Evolutionary conservation across 2,113 vertebrate genomes (phyloP), one percentile per base, ranked within the genome.

Genomic region (Actinemys pallida): DNA sequence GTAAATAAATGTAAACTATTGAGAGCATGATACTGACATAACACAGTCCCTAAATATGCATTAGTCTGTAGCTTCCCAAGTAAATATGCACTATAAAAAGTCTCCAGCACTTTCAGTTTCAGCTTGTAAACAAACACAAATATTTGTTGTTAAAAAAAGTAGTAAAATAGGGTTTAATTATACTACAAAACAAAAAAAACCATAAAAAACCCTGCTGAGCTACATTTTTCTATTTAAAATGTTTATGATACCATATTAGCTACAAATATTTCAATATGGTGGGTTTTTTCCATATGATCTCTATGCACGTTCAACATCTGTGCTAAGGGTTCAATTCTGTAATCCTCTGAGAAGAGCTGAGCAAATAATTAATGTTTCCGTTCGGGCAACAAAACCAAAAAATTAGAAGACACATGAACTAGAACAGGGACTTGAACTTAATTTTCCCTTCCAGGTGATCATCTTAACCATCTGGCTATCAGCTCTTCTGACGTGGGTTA

Each of bases 251-350:
- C 8, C 84, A 57, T 13, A 1, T 4, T n/a, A 3, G n/a, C n/a
- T 3, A 11, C 57, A 31, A 9, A 35, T 0, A 0, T 22, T 35
- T 59, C 35, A 79, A 13, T 39, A 19, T 39, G 13, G 2, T 31
- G 35, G 50, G 10, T 27, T 25, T 87, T 89, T 62, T 75, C 42
- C 50, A 1, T 72, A 8, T 53, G 1, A 20, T 42, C 54, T 91
- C 88, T 87, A 3, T 10, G 22, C 29, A 16, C 6, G 1, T 79
- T 89, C 62, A 82, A 3, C 9, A 42, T 19, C 29, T 87, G 3
- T 65, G 31, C 19, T 75, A 27, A 69, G 2, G 13, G 84, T 83
- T 76, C 14, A 93, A 14, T 11, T 47, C 5, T 6, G 4, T 69
- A 87, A 45, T 6, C 57, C 49, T 3, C 25, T 35, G 22, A 86